phyloP scores from a whole-genome alignment of 2,113 vertebrate species.

The Oryctolagus cuniculus region DNA sequence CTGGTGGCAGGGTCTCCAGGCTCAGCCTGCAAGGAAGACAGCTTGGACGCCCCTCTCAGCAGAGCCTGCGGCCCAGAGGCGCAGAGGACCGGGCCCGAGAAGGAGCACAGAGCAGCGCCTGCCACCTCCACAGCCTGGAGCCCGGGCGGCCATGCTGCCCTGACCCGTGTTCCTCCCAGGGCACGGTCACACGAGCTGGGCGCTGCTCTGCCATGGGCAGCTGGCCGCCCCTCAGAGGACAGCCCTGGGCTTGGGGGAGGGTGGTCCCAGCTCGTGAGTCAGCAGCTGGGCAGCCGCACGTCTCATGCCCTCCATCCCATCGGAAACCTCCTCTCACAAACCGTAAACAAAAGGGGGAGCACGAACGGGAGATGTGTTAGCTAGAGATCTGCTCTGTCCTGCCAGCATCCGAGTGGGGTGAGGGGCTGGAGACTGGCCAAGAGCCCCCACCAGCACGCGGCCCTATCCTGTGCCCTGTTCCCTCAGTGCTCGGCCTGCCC shows the following conservation, averaged over 20 bases:
- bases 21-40: not conserved
- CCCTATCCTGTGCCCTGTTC: no score
- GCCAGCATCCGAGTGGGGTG: not conserved
- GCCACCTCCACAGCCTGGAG: not conserved
- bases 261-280: not conserved
- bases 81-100: not conserved
- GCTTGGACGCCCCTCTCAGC: not conserved
- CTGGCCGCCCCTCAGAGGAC: not conserved
- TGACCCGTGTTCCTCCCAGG: no score
- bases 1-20: not conserved
- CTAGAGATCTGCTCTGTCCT: not conserved
- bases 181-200: not conserved
- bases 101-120: not conserved
- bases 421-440: not conserved
- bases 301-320: not conserved
- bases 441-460: no score
- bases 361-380: no score
- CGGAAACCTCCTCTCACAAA: not conserved
- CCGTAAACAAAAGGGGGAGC: not conserved
- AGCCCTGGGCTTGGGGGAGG: not conserved
- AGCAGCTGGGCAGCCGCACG: not conserved
- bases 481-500: no score
- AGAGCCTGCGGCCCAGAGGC: not conserved
- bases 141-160: not conserved
- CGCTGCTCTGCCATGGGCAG: not conserved